Conservation (phyloP, 2,797 vertebrate species). For the Diplodus sargus region DNA sequence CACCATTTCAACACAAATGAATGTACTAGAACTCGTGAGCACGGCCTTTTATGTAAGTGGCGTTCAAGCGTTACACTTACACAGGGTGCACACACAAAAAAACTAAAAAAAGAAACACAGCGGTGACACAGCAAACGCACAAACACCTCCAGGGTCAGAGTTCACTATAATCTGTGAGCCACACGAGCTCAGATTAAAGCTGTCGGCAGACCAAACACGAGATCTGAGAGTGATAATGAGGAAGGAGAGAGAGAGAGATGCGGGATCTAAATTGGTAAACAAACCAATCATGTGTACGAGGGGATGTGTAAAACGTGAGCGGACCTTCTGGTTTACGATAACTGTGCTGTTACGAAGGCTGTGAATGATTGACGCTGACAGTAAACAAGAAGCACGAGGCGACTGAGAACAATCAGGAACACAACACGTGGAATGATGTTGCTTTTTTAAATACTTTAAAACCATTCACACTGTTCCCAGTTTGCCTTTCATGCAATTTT, state of each 20-base stretch:
- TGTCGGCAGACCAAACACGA: slow-evolving; percentile 23
- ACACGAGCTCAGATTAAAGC: slow-evolving; percentile 20
- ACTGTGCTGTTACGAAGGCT: neutral
- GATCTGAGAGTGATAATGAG: neutral
- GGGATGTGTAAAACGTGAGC: neutral
- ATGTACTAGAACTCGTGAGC: neutral
- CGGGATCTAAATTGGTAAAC: neutral
- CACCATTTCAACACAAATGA: slow-evolving; percentile 25
- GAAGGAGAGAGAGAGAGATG: neutral
- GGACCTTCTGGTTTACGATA: neutral
- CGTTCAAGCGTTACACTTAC: neutral
- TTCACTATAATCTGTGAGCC: slow-evolving; percentile 44
- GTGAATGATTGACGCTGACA: neutral
- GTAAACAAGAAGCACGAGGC: slow-evolving; percentile 9
- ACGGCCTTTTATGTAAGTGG: neutral
- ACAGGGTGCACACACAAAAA: neutral
- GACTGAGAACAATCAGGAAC: neutral
- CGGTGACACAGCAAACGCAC: neutral
- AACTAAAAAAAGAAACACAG: too few relatives aligned
- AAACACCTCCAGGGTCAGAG: slow-evolving; percentile 7
- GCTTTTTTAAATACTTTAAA: too few relatives aligned
- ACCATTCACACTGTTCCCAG: too few relatives aligned
- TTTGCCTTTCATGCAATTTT: too few relatives aligned
- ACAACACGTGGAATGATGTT: neutral
- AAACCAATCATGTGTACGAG: slow-evolving; percentile 1